Conservation (phyloP, 2,113 vertebrate genomes). For the Pluvianellus socialis region DNA sequence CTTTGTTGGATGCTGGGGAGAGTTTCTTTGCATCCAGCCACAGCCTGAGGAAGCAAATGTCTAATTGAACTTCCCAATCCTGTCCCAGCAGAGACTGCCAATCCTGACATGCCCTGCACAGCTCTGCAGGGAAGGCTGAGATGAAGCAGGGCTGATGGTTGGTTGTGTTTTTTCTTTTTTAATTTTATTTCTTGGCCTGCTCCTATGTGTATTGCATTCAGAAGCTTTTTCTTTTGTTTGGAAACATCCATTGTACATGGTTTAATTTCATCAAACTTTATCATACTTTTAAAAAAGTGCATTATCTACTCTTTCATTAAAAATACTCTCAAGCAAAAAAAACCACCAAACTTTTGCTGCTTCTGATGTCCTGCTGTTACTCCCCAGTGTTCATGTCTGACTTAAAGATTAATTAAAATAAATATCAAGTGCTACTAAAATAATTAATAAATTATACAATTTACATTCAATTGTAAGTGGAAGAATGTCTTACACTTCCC, state of each 20-base stretch:
- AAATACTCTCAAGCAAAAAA: neutral
- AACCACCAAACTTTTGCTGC: neutral
- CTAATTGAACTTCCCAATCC: neutral
- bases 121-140: neutral
- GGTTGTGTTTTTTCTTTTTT: no score
- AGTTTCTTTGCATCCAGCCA: neutral
- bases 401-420: conserved; percentile 74
- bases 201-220: neutral
- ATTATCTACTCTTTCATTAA: conserved; percentile 13
- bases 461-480: conserved; percentile 65
- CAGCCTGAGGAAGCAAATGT: neutral
- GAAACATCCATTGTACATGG: neutral
- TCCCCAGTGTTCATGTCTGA: conserved; percentile 60
- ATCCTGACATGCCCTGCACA: neutral
- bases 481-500: conserved; percentile 54
- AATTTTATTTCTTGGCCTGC: neutral
- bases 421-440: conserved; percentile 73
- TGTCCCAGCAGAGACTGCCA: neutral
- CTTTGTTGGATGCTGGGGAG: neutral
- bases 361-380: conserved; percentile 68
- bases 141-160: neutral
- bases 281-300: neutral
- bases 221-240: neutral
- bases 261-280: neutral
- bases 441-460: conserved; percentile 71